Conservation (phyloP, 1,140 invertebrate species). For the Cyphomyrmex costatus region DNA sequence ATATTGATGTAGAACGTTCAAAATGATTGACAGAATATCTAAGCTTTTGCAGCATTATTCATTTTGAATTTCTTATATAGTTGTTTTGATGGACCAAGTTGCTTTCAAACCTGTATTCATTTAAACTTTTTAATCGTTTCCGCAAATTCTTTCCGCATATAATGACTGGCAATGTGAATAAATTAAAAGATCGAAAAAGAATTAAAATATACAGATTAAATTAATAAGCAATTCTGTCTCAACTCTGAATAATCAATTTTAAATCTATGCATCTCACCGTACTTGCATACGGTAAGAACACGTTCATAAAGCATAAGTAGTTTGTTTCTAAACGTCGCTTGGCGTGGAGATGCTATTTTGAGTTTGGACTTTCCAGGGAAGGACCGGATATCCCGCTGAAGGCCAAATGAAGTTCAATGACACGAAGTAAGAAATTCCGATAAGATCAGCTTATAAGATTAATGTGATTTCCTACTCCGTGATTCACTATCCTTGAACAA, state of each 20-base stretch:
- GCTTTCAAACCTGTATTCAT: too few species aligned
- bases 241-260: background rate
- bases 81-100: too few species aligned
- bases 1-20: too few species aligned
- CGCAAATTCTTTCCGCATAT: background rate
- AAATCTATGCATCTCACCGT: background rate
- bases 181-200: background rate
- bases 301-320: background rate
- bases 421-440: background rate
- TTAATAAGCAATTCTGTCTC: background rate
- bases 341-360: conserved; percentile 28
- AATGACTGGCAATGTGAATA: background rate
- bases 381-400: conserved; percentile 18
- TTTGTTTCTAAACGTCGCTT: conserved; percentile 22
- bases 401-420: conserved; percentile 34
- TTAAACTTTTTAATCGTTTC: too few species aligned
- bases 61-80: too few species aligned
- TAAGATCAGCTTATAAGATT: background rate
- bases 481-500: too few species aligned
- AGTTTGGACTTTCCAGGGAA: conserved; percentile 26
- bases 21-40: too few species aligned
- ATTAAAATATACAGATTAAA: background rate
- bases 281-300: background rate
- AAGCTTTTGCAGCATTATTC: too few species aligned
- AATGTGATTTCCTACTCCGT: background rate